Evolutionary conservation across 2,113 vertebrate species (phyloP).

Genomic region (Oncorhynchus clarkii): DNA sequence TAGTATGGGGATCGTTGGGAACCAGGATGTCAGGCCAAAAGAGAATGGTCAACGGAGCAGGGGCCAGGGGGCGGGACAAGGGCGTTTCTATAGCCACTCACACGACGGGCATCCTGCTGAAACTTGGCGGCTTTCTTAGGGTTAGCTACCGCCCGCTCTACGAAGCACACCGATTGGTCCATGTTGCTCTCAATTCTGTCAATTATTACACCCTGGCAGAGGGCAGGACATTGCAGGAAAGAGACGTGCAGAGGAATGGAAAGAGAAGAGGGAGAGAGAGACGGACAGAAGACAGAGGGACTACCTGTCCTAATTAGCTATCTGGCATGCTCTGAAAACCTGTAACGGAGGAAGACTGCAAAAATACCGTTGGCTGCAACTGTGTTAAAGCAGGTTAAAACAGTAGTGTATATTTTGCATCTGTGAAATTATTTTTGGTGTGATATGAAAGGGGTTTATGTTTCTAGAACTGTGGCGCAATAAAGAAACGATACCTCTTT

Average conservation of each 20-base stretch:
- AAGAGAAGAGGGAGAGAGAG: slow-evolving; percentile 1
- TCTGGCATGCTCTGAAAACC: no score
- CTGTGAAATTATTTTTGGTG: no score
- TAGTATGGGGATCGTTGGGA: background rate
- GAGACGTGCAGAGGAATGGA: slow-evolving; percentile 8
- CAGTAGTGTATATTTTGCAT: no score
- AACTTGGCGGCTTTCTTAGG: slow-evolving; percentile 96
- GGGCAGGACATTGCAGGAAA: slow-evolving; percentile 7
- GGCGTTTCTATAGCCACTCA: slow-evolving; percentile 71
- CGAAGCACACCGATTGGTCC: slow-evolving; percentile 95
- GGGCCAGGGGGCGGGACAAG: background rate
- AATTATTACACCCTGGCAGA: slow-evolving; percentile 87
- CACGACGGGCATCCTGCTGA: slow-evolving; percentile 92
- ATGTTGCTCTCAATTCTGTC: slow-evolving; percentile 96
- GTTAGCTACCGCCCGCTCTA: slow-evolving; percentile 90
- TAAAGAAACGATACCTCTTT: no score
- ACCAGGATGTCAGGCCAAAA: no score
- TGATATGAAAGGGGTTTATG: no score
- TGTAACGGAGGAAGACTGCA: no score
- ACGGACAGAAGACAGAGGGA: background rate
- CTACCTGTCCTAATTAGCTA: no score
- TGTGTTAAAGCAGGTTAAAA: no score
- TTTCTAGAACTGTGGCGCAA: no score
- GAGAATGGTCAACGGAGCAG: background rate
- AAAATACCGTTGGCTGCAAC: no score